Evolutionary conservation across 2,888 invertebrate genomes (phyloP), one percentile per base, ranked within the genome.

Genomic region (Pollenia griseotomentosa): DNA sequence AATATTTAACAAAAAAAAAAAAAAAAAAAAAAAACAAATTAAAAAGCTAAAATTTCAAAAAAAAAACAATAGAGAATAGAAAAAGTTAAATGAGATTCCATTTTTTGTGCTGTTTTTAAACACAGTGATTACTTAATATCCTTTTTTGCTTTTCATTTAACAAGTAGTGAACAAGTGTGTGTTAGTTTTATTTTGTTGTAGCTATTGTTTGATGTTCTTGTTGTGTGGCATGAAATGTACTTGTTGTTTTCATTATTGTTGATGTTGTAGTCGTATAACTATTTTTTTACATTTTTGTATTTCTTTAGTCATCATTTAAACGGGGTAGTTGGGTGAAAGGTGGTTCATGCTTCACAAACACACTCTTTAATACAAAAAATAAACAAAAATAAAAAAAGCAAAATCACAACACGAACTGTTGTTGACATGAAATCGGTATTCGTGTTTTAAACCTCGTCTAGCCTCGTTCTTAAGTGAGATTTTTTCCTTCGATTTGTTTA

Each of bases 61-160:
- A 51, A 40, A 71, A 44, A 73, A 40, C 11, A 83, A 79, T 55
- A 19, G n/a, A 12, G 75, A 14, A 46, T n/a, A 8, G 33, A 46
- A 46, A 46, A 61, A 51, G 8, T 61, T 46, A 68, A 12, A 53
- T 63, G 42, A 83, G 70, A 10, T 57, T 40, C 70, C 16, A 71
- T 48, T 4, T 61, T 53, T 42, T 8, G 6, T 14, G 33, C 3
- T 23, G 55, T 73, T 85, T 44, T 53, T 42, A 23, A 23, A n/a
- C 16, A 57, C 5, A 77, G 82, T 89, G 90, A 90, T 90, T 90
- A 89, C 88, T 89, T 89, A 90, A 90, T 89, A 89, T 89, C 86
- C 87, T 87, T 86, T 88, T 84, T 78, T n/a, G 63, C n/a, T 77
- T 78, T 86, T 79, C 12, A 63, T 61, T 77, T 73, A 55, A 23